Evolutionary conservation across 2,888 invertebrate genomes (phyloP).

Genomic region (Scaptomyza flava): DNA sequence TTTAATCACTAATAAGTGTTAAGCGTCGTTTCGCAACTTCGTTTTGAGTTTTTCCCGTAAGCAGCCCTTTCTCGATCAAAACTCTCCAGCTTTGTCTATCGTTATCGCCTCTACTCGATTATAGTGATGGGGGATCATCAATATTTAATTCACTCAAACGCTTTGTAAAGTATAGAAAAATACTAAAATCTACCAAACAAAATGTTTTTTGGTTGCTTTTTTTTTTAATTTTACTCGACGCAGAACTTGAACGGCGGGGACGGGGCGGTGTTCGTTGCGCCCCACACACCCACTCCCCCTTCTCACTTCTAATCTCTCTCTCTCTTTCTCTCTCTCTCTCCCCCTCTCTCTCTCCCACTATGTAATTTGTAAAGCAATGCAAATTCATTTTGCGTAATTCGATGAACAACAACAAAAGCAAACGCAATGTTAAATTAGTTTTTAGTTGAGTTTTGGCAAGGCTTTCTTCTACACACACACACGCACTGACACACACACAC

Average conservation of each 20-base stretch:
- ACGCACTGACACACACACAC: slow-evolving; percentile 3
- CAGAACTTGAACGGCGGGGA: slow-evolving; percentile 45
- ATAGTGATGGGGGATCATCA: too few relatives aligned
- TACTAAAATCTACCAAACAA: too few relatives aligned
- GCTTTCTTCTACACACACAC: slow-evolving; percentile 17
- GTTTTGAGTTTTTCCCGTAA: too few relatives aligned
- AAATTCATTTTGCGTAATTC: slow-evolving; percentile 63
- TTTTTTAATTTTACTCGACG: slow-evolving; percentile 10
- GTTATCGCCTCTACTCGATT: too few relatives aligned
- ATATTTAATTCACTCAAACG: too few relatives aligned
- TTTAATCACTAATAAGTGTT: too few relatives aligned
- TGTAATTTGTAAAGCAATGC: slow-evolving; percentile 15
- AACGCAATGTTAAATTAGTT: slow-evolving; percentile 56
- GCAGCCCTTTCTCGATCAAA: too few relatives aligned
- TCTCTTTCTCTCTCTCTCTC: not conserved
- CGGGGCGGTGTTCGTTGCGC: slow-evolving; percentile 29
- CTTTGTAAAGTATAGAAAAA: too few relatives aligned
- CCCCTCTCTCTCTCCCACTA: not conserved
- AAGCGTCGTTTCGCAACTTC: too few relatives aligned
- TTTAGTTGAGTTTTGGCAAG: slow-evolving; percentile 50
- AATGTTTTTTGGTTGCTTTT: slow-evolving; percentile 9
- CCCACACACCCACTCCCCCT: too few relatives aligned
- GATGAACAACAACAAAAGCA: slow-evolving; percentile 34
- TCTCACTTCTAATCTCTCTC: too few relatives aligned
- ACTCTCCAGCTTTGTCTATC: too few relatives aligned